Base-by-base conservation (phyloP, 2,113 vertebrate genomes). In the Nicator chloris region DNA sequence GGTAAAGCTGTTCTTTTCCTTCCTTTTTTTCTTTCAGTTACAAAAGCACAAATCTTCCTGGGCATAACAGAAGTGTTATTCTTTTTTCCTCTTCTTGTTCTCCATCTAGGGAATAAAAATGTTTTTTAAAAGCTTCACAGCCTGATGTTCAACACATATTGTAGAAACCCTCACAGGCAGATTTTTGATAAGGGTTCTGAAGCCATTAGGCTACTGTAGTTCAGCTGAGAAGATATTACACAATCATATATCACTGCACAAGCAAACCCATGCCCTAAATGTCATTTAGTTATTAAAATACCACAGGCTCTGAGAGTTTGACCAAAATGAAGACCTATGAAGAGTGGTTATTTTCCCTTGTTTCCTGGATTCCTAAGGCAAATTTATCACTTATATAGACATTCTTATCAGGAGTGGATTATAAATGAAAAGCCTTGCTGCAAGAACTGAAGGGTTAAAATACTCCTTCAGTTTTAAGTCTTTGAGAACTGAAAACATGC, bases 211-310 rank as follows among this genome's bases (percentile, higher is more conserved):
- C n/a, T 85, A 39, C 56, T 70, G 42, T 66, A 59, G 31, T 66
- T 88, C 85, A 88, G 14, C 35, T 80, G 70, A 79, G 27, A 91
- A 93, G 70, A 81, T 88, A 82, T 56, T 69, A 45, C 53, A 76
- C 53, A 75, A 53, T 39, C 83, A 72, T 81, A 49, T 51, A 82
- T 79, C 83, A 90, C 42, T 60, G 57, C 42, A 92, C 71, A 87
- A 92, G 44, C 65, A 89, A 94, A 91, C 63, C 15, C 15, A 9
- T 78, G 27, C 59, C 88, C 39, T 87, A 95, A 94, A 95, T 95
- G 75, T 89, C 94, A 96, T 57, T 54, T 70, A 68, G 85, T 92
- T 93, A 91, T 91, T 93, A 90, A 95, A 95, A 93, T 96, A 93
- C 30, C 49, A 68, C 39, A 53, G 37, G 19, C 57, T 24, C 30